Evolutionary conservation across 2,113 vertebrate genomes (phyloP).

Genomic region (Loxodonta africana): DNA sequence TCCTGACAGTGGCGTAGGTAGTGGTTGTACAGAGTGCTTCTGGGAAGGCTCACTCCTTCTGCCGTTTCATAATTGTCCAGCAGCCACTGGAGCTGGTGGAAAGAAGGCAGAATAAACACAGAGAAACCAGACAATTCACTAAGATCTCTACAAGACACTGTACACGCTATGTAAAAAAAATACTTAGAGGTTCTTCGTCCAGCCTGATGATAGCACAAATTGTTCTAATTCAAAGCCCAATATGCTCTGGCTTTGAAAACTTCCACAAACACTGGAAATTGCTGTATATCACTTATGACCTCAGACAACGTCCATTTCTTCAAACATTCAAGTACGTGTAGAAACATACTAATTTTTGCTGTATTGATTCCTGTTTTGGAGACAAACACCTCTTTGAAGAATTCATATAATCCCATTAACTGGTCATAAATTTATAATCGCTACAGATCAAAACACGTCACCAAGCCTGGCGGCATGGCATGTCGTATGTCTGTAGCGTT

Average conservation of each 20-base stretch:
- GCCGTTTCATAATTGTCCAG: constrained; percentile 94
- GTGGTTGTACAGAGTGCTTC: constrained; percentile 93
- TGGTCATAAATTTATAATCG: constrained; percentile 48
- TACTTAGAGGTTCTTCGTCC: constrained; percentile 24
- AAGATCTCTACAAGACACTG: constrained; percentile 41
- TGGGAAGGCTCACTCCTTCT: constrained; percentile 92
- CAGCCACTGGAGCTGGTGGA: constrained; percentile 91
- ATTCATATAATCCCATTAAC: constrained; percentile 71
- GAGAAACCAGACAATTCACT: constrained; percentile 68
- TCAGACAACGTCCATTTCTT: constrained; percentile 48
- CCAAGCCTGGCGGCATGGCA: neutral
- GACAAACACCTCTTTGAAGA: constrained; percentile 69
- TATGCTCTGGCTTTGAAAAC: constrained; percentile 17
- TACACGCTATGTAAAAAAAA: neutral
- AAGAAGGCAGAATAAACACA: constrained; percentile 78
- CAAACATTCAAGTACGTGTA: constrained; percentile 66
- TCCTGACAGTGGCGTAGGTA: constrained; percentile 93
- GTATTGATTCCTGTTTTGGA: constrained; percentile 56
- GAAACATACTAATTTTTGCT: constrained; percentile 46
- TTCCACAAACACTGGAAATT: constrained; percentile 65
- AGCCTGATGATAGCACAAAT: neutral
- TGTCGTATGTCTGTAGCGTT: neutral
- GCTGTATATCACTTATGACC: constrained; percentile 72
- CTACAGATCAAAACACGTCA: constrained; percentile 58
- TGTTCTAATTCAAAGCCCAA: constrained; percentile 22